Conservation (phyloP, 2,888 invertebrate genomes). For the Villa cingulata region DNA sequence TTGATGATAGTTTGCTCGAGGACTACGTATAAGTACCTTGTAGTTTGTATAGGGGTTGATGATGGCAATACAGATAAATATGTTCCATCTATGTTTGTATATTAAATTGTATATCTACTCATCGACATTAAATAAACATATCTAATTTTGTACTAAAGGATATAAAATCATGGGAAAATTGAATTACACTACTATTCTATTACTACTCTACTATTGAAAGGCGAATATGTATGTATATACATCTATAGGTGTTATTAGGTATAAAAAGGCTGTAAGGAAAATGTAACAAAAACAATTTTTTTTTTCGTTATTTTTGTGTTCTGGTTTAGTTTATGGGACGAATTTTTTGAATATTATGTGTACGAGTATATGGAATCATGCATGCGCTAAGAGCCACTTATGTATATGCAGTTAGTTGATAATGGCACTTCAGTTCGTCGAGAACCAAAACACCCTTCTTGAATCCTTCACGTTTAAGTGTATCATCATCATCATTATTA, state of each 20-base stretch:
- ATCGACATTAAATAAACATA: too few relatives aligned
- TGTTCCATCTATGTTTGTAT: not conserved
- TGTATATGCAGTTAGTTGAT: conserved; percentile 25
- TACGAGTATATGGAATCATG: not conserved
- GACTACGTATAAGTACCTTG: not conserved
- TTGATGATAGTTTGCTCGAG: not conserved
- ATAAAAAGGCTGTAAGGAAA: too few relatives aligned
- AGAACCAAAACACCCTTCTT: conserved; percentile 16
- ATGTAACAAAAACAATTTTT: not conserved
- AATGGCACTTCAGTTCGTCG: conserved; percentile 35
- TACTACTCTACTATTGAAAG: too few relatives aligned
- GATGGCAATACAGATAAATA: conserved; percentile 10
- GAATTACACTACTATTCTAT: too few relatives aligned
- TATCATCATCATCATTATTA: not conserved
- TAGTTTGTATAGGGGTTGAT: not conserved
- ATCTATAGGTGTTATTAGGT: too few relatives aligned
- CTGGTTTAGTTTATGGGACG: not conserved
- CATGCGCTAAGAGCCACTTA: conserved; percentile 9
- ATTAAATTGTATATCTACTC: too few relatives aligned
- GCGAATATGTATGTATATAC: too few relatives aligned
- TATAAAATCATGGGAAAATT: too few relatives aligned
- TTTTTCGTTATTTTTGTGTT: not conserved
- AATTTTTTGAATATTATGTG: not conserved
- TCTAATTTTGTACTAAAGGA: too few relatives aligned
- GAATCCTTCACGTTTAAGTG: conserved; percentile 5